A percentile compares a stretch with the other conserved stretches of the same genome.
phyloP scores from a whole-genome alignment of 2,113 vertebrate species.

The Ptilonorhynchus violaceus region DNA sequence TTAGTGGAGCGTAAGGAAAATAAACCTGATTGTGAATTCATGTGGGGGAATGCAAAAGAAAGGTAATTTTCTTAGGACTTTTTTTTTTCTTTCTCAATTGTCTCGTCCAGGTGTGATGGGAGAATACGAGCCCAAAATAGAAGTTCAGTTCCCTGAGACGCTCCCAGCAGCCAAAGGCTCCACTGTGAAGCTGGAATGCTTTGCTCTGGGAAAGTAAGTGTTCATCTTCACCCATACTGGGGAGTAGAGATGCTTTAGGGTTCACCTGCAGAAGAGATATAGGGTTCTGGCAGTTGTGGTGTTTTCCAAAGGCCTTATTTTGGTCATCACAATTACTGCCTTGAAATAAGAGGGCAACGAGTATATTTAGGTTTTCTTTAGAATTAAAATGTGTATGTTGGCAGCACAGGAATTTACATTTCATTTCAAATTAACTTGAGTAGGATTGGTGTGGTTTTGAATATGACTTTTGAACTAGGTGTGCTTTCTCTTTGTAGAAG shows the following conservation, averaged over 20 bases:
- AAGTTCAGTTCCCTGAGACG: constrained; percentile 92
- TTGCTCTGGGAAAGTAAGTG: constrained; percentile 96
- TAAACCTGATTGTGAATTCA: background rate
- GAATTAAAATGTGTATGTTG: background rate
- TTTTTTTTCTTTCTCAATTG: background rate
- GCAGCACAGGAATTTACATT: background rate
- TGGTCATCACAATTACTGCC: background rate
- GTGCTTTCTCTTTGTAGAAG: background rate
- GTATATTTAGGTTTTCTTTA: background rate
- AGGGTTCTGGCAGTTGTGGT: background rate
- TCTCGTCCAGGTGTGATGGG: constrained; percentile 87
- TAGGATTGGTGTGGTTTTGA: background rate
- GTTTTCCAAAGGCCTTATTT: background rate
- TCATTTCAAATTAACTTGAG: background rate
- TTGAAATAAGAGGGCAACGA: background rate
- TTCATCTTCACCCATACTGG: background rate
- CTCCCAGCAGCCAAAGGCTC: constrained; percentile 91
- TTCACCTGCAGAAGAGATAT: background rate
- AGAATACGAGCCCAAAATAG: constrained; percentile 98
- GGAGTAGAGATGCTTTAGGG: accelerated
- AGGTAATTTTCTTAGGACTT: background rate
- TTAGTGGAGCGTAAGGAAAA: background rate
- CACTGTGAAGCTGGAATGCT: constrained; percentile 90
- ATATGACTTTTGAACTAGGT: background rate
- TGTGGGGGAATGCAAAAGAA: background rate